Evolutionary conservation across 1,140 invertebrate genomes (phyloP), one percentile per base, ranked within the genome.

Genomic region (Chrysoperla carnea): DNA sequence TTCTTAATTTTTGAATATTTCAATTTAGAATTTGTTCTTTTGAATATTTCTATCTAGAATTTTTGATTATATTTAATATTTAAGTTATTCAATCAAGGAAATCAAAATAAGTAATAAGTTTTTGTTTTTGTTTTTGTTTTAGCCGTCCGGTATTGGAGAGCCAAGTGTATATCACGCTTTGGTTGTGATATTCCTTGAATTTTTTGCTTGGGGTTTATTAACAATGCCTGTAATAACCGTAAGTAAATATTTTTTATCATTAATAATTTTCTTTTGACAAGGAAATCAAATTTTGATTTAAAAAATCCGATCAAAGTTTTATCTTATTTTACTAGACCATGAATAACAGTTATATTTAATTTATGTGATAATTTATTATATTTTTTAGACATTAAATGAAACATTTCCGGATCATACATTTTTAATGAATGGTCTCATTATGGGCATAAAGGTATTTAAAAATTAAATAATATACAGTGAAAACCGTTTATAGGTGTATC

Each of bases 321-420:
- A n/a, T n/a, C n/a, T n/a, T n/a, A n/a, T n/a, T n/a, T n/a, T n/a
- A n/a, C n/a, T n/a, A n/a, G n/a, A n/a, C n/a, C n/a, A n/a, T n/a
- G n/a, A n/a, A n/a, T n/a, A n/a, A n/a, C n/a, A n/a, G n/a, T n/a
- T n/a, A n/a, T n/a, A n/a, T n/a, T n/a, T n/a, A n/a, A n/a, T n/a
- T n/a, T n/a, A n/a, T 42, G 28, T 43, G 23, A 9, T 14, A 8
- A 8, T 47, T 39, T 43, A 31, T 51, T 42, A 40, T 48, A 29
- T 46, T 41, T 67, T 66, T 15, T 55, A 84, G 81, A 78, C 87
- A 49, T 67, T 99, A 48, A 95, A 98, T 64, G 80, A 87, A 50
- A 98, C 94, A 39, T 99, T 99, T 69, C 94, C 94, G 44, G 84
- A 94, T 67, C 93, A 99, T 57, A 98, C 93, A 53, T 99, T 99